phyloP scores from a whole-genome alignment of 2,797 vertebrate species.

The Menidia menidia region DNA sequence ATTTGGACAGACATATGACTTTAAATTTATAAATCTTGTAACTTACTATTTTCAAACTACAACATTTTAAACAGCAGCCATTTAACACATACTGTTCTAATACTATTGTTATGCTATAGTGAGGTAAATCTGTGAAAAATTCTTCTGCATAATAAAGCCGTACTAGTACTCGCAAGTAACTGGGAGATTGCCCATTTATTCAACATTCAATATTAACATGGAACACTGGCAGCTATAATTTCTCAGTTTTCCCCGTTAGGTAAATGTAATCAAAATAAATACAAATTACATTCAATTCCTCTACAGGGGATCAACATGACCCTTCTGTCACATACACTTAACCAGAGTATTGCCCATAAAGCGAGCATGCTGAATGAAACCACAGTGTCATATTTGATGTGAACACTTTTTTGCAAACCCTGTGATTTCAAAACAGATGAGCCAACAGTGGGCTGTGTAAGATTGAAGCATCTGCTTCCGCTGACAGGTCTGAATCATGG shows the following conservation, averaged over 20 bases:
- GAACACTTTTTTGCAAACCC: conserved; percentile 77
- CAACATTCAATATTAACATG: conserved; percentile 40
- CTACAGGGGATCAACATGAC: conserved; percentile 39
- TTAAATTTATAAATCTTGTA: neutral
- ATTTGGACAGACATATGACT: neutral
- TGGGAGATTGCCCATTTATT: conserved; percentile 34
- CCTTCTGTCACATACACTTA: conserved; percentile 59
- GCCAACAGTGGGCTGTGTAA: conserved; percentile 80
- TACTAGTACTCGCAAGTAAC: neutral
- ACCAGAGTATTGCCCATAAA: conserved; percentile 86
- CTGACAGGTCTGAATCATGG: conserved; percentile 91
- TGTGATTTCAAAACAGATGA: conserved; percentile 85
- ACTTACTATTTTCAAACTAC: neutral
- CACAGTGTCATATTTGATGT: conserved; percentile 59
- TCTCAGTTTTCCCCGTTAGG: conserved; percentile 63
- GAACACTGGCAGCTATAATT: conserved; percentile 60
- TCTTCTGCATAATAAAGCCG: neutral
- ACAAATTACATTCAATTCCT: conserved; percentile 1
- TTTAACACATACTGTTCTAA: neutral
- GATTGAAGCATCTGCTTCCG: conserved; percentile 90
- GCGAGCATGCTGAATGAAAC: conserved; percentile 48
- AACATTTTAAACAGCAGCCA: no score
- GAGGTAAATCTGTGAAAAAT: neutral
- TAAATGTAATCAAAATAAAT: conserved; percentile 64
- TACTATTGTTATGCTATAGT: neutral